phyloP scores from a whole-genome alignment of 2,113 vertebrate species.

The Stegastes partitus region DNA sequence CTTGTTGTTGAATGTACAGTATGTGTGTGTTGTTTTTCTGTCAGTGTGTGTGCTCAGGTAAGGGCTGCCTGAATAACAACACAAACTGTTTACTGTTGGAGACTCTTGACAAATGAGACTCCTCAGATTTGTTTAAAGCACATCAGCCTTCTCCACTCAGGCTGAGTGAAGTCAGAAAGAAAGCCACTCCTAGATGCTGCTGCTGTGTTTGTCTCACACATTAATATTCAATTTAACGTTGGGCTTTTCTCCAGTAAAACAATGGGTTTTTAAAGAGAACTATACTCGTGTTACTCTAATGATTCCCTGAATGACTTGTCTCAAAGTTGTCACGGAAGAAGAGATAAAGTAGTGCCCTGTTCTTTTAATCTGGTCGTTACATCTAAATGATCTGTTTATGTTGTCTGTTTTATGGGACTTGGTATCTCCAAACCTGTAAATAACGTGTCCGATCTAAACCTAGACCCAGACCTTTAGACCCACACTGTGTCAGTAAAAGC shows the following conservation, averaged over 20 bases:
- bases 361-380: background rate
- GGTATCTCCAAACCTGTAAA: background rate
- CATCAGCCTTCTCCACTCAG: background rate
- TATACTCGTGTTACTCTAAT: background rate
- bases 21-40: slow-evolving; percentile 9
- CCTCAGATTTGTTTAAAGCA: background rate
- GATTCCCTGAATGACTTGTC: background rate
- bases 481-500: slow-evolving; percentile 10
- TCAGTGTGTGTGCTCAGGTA: background rate
- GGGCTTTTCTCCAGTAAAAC: slow-evolving; percentile 1
- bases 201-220: background rate
- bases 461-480: slow-evolving; percentile 9
- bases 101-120: background rate
- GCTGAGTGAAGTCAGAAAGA: background rate
- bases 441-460: background rate
- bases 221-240: background rate
- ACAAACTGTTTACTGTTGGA: background rate
- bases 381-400: background rate
- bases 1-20: slow-evolving; percentile 1
- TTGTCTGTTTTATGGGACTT: background rate
- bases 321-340: background rate
- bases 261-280: background rate
- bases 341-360: background rate
- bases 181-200: background rate
- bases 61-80: background rate